Evolutionary conservation across 2,797 vertebrate genomes (phyloP), one percentile per base, ranked within the genome.

Genomic region (Halcyon chelicuti): DNA sequence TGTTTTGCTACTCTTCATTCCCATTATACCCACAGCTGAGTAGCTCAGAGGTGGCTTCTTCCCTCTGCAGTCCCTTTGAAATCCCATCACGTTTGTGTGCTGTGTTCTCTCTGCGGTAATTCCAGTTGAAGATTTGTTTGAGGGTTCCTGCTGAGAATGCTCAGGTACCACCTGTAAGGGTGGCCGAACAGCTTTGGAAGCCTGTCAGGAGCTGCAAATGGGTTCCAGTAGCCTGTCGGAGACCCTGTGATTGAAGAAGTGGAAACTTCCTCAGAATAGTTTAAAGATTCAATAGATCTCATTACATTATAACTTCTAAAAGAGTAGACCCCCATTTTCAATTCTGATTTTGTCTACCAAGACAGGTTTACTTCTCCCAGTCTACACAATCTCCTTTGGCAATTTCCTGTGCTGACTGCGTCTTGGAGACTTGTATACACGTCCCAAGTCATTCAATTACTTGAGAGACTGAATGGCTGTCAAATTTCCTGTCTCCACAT

Each of bases 401-500:
- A 96, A 96, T 97, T 97, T 96, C 95, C 95, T 96, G 90, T 91
- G 60, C 73, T 94, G 70, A 76, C 42, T 84, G 65, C 62, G 13
- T 90, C 94, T 94, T 88, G 70, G 79, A 90, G 85, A 66, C 62
- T 76, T 94, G 85, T 94, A 26, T 86, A 80, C 75, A 44, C 72
- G 89, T 81, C 79, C 49, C 62, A 70, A 93, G 51, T 90, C 46
- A 72, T 70, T 91, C 73, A 75, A 22, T 93, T 84, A 78, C 72
- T 74, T 65, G 82, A 88, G 89, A 74, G 91, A 52, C 89, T 52
- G 57, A 93, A 84, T 54, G 81, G 60, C 86, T 93, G 93, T 95
- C 90, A 86, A 90, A 96, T 97, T 96, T 97, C 95, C 94, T 97
- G 91, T 94, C 90, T 92, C 91, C 11, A 10, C 93, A 76, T 91